Evolutionary conservation across 2,888 invertebrate genomes (phyloP), one percentile per base, ranked within the genome.

Genomic region (Lithophane ornitopus): DNA sequence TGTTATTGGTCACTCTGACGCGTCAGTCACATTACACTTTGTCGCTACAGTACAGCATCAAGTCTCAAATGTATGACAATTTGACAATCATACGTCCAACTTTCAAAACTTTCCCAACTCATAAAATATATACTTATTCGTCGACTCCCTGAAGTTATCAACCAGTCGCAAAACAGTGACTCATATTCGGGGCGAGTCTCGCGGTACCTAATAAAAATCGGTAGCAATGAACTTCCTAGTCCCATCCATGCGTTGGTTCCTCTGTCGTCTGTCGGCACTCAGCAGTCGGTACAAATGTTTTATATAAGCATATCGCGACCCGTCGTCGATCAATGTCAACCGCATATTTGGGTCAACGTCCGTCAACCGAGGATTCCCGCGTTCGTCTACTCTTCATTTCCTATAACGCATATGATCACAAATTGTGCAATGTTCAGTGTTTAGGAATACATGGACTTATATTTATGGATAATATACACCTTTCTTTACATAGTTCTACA

Each of bases 291-390:
- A 92, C 92, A 90, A 91, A 93, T 94, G 93, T 92, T 93, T 93
- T 93, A 92, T 94, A 92, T 90, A 91, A 91, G 92, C 93, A 93
- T 94, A 94, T 94, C 92, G 93, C 92, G 94, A 91, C 91, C 92
- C 92, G 92, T 94, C 95, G 94, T 95, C 95, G 96, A 96, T 96
- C 96, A 96, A 96, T 96, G 96, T 96, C 96, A 96, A 93, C 95
- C 94, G 94, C 94, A 95, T 95, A 96, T 96, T 94, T 96, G 91
- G 96, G 96, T 96, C 95, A 95, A 94, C 95, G 95, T 92, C 95
- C 95, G 94, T 92, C 93, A 92, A 89, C 92, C 94, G 93, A 87
- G 81, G 94, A 95, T 94, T 95, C 95, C 95, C 93, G 92, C 94
- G 91, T 92, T 91, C 90, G 89, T 88, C 90, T 91, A 92, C 93